phyloP scores from a whole-genome alignment of 2,888 invertebrate species.

The Agriopis aurantiaria region DNA sequence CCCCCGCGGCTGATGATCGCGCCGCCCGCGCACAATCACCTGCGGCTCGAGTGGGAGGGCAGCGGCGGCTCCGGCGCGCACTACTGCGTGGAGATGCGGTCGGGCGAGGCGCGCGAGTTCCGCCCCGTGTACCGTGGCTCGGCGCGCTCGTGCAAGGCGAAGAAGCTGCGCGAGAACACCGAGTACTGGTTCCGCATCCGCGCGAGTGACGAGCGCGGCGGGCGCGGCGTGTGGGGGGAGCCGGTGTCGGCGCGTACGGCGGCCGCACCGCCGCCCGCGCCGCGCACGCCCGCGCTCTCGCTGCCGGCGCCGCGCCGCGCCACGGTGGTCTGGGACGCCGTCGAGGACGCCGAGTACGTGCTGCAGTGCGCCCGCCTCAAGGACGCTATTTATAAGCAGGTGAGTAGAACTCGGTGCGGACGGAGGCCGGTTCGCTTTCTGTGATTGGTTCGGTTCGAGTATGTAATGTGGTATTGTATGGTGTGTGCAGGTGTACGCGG shows the following conservation, averaged over 20 bases:
- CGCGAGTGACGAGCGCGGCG: slow-evolving; percentile 93
- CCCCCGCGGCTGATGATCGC: slow-evolving; percentile 92
- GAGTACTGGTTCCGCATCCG: slow-evolving; percentile 94
- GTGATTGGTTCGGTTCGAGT: neutral
- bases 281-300: slow-evolving; percentile 90
- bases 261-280: slow-evolving; percentile 92
- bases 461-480: neutral
- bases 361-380: slow-evolving; percentile 87
- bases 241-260: slow-evolving; percentile 90
- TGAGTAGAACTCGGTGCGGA: slow-evolving; percentile 34
- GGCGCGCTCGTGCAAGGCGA: slow-evolving; percentile 92
- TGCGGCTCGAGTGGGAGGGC: slow-evolving; percentile 94
- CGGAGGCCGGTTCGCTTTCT: neutral
- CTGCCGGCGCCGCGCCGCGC: slow-evolving; percentile 77
- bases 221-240: slow-evolving; percentile 92
- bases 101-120: slow-evolving; percentile 88
- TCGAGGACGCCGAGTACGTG: slow-evolving; percentile 91
- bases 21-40: slow-evolving; percentile 90
- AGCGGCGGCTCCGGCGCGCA: slow-evolving; percentile 90
- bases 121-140: slow-evolving; percentile 93
- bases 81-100: slow-evolving; percentile 94
- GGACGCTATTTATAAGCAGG: slow-evolving; percentile 73
- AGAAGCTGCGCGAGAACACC: slow-evolving; percentile 93
- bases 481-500: slow-evolving; percentile 88
- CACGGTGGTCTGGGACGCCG: slow-evolving; percentile 73